Evolutionary conservation across 2,797 vertebrate genomes (phyloP).

Genomic region (Pangasius sanitwongsei): DNA sequence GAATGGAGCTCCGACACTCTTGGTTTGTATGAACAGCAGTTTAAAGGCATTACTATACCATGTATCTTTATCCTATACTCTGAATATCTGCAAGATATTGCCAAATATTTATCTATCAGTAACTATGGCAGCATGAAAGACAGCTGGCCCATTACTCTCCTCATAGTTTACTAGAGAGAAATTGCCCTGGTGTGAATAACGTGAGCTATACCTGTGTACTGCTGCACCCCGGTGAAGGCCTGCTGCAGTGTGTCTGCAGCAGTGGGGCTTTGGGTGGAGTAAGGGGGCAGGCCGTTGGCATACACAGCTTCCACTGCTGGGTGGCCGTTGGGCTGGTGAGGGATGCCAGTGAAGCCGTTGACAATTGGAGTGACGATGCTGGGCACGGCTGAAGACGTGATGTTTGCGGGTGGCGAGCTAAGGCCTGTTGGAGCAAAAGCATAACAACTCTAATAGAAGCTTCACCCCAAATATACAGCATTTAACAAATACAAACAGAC

Average conservation of each 20-base stretch:
- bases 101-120: not conserved
- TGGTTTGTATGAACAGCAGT: not conserved
- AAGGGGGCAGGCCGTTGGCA: constrained; percentile 92
- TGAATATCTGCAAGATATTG: not conserved
- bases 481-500: constrained; percentile 23
- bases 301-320: constrained; percentile 92
- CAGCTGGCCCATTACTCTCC: not conserved
- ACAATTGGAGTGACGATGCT: constrained; percentile 92
- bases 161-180: not conserved
- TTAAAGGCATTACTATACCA: too few relatives aligned
- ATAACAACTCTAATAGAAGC: constrained; percentile 39
- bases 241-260: constrained; percentile 94
- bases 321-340: constrained; percentile 92
- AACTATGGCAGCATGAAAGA: not conserved
- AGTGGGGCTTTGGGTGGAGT: constrained; percentile 94
- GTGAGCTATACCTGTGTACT: constrained; percentile 87
- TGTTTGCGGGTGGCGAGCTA: constrained; percentile 90
- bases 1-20: not conserved
- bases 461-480: constrained; percentile 22
- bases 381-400: constrained; percentile 87
- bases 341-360: constrained; percentile 93
- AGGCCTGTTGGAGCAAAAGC: constrained; percentile 78
- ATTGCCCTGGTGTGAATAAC: too few relatives aligned
- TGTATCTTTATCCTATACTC: not conserved
- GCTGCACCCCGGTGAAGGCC: constrained; percentile 94